Evolutionary conservation across 2,797 vertebrate species (phyloP).

Genomic region (Alectoris magna): DNA sequence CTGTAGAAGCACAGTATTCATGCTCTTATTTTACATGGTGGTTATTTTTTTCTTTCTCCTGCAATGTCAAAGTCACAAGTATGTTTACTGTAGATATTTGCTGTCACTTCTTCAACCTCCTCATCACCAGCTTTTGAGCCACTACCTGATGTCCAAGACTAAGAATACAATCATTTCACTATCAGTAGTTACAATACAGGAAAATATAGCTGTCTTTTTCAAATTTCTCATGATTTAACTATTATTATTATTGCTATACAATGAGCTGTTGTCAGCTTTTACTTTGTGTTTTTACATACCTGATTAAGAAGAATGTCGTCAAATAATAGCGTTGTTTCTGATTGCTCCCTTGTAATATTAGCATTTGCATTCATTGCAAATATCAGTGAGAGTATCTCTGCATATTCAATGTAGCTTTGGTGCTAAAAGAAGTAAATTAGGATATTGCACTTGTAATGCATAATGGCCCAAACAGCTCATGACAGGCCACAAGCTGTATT

Average conservation of each 20-base stretch:
- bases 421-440: conserved; percentile 72
- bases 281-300: conserved; percentile 62
- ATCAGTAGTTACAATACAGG: too few species aligned
- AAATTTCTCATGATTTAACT: too few species aligned
- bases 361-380: conserved; percentile 92
- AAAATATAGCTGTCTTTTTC: too few species aligned
- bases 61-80: conserved; percentile 85
- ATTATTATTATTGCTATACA: too few species aligned
- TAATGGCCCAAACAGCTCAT: neutral
- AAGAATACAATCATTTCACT: neutral
- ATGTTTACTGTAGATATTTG: conserved; percentile 88
- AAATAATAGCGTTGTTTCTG: conserved; percentile 89
- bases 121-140: conserved; percentile 87
- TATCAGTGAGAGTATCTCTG: conserved; percentile 86
- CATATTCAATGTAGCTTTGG: conserved; percentile 87
- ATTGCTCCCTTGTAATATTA: conserved; percentile 89
- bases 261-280: too few species aligned
- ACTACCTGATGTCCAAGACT: conserved; percentile 85
- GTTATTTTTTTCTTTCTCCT: conserved; percentile 73
- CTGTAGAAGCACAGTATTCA: too few species aligned
- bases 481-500: neutral
- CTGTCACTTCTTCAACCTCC: conserved; percentile 88
- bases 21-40: too few species aligned
- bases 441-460: neutral
- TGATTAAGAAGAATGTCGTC: conserved; percentile 89